Evolutionary conservation across 1,140 invertebrate species (phyloP).

Genomic region (Drosophila suzukii): DNA sequence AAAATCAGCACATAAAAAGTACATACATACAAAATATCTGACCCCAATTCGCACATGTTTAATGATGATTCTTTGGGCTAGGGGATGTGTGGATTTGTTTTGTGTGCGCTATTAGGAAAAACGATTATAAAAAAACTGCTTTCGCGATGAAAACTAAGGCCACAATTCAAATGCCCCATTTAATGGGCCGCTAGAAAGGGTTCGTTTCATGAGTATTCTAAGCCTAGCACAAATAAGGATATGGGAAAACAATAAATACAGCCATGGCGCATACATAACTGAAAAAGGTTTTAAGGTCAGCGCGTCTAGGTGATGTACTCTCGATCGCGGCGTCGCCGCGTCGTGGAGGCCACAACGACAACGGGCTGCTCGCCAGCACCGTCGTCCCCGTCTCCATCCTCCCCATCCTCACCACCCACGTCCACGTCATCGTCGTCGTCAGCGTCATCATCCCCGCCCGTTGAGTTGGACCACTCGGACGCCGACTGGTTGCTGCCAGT

Average conservation of each 20-base stretch:
- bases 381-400: constrained; percentile 42
- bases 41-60: constrained; percentile 7
- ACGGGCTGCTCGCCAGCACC: constrained; percentile 53
- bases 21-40: constrained; percentile 33
- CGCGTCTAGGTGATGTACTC: constrained; percentile 71
- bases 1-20: constrained; percentile 34
- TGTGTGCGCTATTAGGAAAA: constrained; percentile 17
- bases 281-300: constrained; percentile 19
- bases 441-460: constrained; percentile 65
- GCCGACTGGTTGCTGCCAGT: constrained; percentile 70
- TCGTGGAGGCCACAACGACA: constrained; percentile 60
- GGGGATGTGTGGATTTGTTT: constrained; percentile 14
- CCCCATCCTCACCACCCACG: constrained; percentile 35
- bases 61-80: constrained; percentile 61
- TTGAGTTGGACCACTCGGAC: constrained; percentile 80
- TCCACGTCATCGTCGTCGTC: constrained; percentile 46
- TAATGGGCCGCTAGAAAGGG: constrained; percentile 47
- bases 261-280: constrained; percentile 16
- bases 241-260: constrained; percentile 25
- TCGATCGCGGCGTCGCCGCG: constrained; percentile 57
- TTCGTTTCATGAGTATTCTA: constrained; percentile 64
- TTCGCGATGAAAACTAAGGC: constrained; percentile 68
- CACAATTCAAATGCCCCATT: constrained; percentile 63
- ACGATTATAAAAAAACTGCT: constrained; percentile 47
- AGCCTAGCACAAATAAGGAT: constrained; percentile 33